These are phyloP conservation scores for Nasonia longicornis DNA, from an alignment of 1,140 invertebrate genomes.

Conservation along the genomic window DNA sequence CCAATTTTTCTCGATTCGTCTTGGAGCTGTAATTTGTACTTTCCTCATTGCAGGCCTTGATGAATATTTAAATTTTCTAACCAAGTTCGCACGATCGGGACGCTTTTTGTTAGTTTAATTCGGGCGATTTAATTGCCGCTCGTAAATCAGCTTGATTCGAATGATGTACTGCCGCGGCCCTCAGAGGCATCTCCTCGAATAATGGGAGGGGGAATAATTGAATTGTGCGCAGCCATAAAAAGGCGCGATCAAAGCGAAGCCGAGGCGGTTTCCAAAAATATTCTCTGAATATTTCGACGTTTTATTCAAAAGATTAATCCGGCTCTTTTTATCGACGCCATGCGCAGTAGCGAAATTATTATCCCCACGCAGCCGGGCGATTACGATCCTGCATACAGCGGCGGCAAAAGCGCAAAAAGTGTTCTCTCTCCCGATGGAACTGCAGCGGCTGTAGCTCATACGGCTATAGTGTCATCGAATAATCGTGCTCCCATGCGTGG, in stretches of 20 bases:
- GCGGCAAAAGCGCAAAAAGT: not conserved
- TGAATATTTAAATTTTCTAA: conserved; percentile 21
- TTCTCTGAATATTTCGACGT: not conserved
- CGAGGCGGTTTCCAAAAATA: not conserved
- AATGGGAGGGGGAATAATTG: not conserved
- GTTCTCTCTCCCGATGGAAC: not conserved
- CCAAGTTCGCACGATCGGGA: not conserved
- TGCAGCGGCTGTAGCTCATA: not conserved
- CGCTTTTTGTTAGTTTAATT: not conserved
- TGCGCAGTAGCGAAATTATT: not conserved
- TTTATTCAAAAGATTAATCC: not conserved
- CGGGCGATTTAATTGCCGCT: not conserved
- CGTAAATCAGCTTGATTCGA: not conserved
- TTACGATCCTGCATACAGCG: too few relatives aligned
- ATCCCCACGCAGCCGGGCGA: not conserved
- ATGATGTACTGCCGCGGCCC: not conserved
- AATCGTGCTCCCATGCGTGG: conserved; percentile 7
- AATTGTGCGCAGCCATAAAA: not conserved
- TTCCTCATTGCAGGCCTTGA: not conserved
- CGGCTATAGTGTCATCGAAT: not conserved
- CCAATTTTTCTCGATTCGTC: not conserved
- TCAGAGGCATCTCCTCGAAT: not conserved
- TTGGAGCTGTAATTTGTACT: not conserved
- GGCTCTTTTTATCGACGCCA: too few relatives aligned
- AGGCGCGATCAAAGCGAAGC: not conserved